Evolutionary conservation across 2,888 invertebrate genomes (phyloP), one percentile per base, ranked within the genome.

Genomic region (Drosophila peninsularis): DNA sequence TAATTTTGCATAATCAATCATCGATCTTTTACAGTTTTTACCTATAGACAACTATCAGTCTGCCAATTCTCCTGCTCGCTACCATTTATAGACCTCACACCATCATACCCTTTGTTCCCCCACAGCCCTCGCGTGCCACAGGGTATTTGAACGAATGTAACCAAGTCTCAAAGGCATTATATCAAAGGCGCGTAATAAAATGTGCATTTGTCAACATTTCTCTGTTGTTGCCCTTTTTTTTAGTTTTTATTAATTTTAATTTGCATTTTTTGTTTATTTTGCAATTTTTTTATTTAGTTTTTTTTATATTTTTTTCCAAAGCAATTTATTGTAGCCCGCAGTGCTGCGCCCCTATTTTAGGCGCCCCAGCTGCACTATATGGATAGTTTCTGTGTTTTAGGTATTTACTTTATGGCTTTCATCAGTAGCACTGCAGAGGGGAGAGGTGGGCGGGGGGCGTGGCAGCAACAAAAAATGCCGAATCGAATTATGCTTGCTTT

Each of bases 381-480:
- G 34, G 53, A 42, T 47, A 17, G 54, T 52, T n/a, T 30, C 17
- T 45, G 73, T 66, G 37, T 62, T 73, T 78, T 73, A 45, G 78
- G 74, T 78, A 76, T 76, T 76, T 76, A 78, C 75, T 78, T 78
- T 78, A 78, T 78, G 63, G 74, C 60, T 78, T 75, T 67, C 75
- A 75, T 73, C 75, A 75, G 64, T 78, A 53, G 58, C 64, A 77
- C 10, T 37, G 57, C 21, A 56, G 54, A 11, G 24, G 10, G 1
- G 21, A 27, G 41, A 5, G 17, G 1, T 10, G n/a, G 10, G n/a
- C 10, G 1, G n/a, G 10, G 10, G 24, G 45, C 14, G 41, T 19
- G 10, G 19, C 13, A 9, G 39, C 24, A 39, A 30, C 53, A 45
- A 27, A 45, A 45, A 37, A 49, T 9, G 32, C 13, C 6, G 37